These are phyloP conservation scores for Fundulus diaphanus DNA, from an alignment of 2,797 vertebrate species.

Conservation along the genomic window DNA sequence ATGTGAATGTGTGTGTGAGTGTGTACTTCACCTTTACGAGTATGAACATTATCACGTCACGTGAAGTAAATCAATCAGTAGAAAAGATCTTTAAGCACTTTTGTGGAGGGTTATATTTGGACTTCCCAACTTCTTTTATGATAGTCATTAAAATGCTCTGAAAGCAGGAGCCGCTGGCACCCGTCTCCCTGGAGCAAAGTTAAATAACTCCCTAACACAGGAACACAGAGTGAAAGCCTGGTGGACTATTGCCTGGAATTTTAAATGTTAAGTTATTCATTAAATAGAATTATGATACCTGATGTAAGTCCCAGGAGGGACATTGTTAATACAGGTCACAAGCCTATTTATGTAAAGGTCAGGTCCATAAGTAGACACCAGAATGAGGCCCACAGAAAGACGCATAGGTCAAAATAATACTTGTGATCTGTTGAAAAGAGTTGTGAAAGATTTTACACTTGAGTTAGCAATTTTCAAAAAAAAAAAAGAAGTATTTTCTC, in stretches of 20 bases:
- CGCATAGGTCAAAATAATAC: slow-evolving; percentile 56
- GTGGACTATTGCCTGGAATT: slow-evolving; percentile 60
- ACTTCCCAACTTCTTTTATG: slow-evolving; percentile 44
- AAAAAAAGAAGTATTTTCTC: slow-evolving; percentile 4
- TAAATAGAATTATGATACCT: slow-evolving; percentile 78
- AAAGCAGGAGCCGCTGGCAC: slow-evolving; percentile 52
- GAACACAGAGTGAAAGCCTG: slow-evolving; percentile 49
- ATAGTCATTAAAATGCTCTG: slow-evolving; percentile 59
- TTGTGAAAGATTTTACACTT: slow-evolving; percentile 30
- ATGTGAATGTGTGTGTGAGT: slow-evolving; percentile 10
- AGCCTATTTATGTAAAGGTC: slow-evolving; percentile 73
- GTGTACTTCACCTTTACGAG: slow-evolving; percentile 26
- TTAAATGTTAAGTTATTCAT: slow-evolving; percentile 84
- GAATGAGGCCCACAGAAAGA: slow-evolving; percentile 42
- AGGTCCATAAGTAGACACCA: slow-evolving; percentile 48
- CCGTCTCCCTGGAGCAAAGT: slow-evolving; percentile 58
- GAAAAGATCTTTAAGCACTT: slow-evolving; percentile 25
- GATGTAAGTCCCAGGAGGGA: slow-evolving; percentile 50
- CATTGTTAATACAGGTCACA: slow-evolving; percentile 73
- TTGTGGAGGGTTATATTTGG: slow-evolving; percentile 37
- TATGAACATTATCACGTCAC: slow-evolving; percentile 31
- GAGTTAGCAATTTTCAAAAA: slow-evolving; percentile 16
- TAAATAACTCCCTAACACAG: slow-evolving; percentile 53
- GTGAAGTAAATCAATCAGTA: slow-evolving; percentile 31
- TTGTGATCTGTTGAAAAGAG: slow-evolving; percentile 38